Conservation (phyloP, 2,797 vertebrate species). For the Picus viridis region DNA sequence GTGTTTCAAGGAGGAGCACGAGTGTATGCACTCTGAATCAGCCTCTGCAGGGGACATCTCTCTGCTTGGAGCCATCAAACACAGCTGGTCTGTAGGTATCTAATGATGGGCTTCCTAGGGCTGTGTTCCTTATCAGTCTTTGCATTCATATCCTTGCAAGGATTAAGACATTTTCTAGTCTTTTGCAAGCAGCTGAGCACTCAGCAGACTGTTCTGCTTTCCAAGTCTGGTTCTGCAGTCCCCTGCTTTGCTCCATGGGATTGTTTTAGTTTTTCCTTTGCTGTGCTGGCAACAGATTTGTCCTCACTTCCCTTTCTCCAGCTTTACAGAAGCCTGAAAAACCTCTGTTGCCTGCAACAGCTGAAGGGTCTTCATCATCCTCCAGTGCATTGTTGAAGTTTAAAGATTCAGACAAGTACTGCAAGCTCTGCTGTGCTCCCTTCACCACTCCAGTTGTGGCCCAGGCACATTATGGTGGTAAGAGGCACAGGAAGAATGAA, state of each 20-base stretch:
- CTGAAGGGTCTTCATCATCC: slow-evolving; percentile 1
- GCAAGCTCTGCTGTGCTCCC: slow-evolving; percentile 81
- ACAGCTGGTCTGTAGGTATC: neutral
- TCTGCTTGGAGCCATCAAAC: neutral
- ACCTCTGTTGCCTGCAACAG: slow-evolving; percentile 6
- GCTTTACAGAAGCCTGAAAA: slow-evolving; percentile 43
- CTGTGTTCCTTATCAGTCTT: neutral
- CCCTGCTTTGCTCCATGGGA: neutral
- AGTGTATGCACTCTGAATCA: neutral
- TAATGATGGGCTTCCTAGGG: neutral
- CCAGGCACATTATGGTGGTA: slow-evolving; percentile 85
- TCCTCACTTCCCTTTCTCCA: neutral
- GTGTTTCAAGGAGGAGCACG: neutral
- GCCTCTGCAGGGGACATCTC: neutral
- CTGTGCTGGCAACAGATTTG: slow-evolving; percentile 14
- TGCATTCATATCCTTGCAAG: neutral
- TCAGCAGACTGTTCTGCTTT: neutral
- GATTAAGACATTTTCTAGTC: neutral
- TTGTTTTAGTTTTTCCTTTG: neutral
- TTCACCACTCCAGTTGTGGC: slow-evolving; percentile 85
- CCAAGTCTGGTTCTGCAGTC: neutral
- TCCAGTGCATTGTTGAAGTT: slow-evolving; percentile 63
- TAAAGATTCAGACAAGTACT: slow-evolving; percentile 83
- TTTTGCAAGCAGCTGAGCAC: neutral
- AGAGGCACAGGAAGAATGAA: slow-evolving; percentile 87